Conservation (phyloP, 2,797 vertebrate species). For the Coilia nasus region DNA sequence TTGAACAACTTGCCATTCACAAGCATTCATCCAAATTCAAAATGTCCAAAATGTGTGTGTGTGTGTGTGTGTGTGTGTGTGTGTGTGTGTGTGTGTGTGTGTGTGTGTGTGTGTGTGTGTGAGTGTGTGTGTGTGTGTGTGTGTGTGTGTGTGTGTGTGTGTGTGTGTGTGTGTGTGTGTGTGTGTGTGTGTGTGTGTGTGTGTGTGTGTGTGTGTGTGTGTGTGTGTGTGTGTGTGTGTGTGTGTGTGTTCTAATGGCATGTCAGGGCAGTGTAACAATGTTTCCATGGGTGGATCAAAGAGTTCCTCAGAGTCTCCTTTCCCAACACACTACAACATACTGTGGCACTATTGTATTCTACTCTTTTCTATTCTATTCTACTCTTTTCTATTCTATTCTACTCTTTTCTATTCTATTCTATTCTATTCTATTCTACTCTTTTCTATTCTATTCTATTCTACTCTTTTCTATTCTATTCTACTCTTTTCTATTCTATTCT, state of each 20-base stretch:
- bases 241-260: background rate
- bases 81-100: too few species aligned
- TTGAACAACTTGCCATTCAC: background rate
- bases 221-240: background rate
- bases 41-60: background rate
- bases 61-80: background rate
- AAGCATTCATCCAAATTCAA: too few species aligned
- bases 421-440: too few species aligned
- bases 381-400: too few species aligned
- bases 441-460: too few species aligned
- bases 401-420: too few species aligned
- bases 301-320: background rate
- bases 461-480: background rate
- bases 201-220: background rate
- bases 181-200: conserved; percentile 9
- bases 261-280: conserved; percentile 13
- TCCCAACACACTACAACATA: background rate
- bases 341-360: background rate
- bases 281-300: conserved; percentile 21
- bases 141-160: background rate
- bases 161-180: background rate
- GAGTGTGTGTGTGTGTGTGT: background rate
- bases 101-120: too few species aligned
- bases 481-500: background rate
- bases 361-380: too few species aligned